Conservation (phyloP, 37 sponge, comb jelly and placozoan species). For the Mnemiopsis leidyi region DNA sequence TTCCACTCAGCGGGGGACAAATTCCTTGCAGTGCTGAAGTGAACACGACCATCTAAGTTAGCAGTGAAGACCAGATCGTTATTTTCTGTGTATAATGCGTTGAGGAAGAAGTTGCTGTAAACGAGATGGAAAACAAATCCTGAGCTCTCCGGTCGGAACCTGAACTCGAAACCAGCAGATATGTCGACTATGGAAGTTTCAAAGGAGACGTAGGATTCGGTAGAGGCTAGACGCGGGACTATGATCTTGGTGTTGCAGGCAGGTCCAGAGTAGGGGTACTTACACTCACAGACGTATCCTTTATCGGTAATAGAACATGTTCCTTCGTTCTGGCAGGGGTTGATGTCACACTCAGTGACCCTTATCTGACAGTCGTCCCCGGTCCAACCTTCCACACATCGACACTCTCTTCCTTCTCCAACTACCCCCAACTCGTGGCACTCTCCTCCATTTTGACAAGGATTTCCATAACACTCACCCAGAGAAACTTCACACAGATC, state of each 20-base stretch:
- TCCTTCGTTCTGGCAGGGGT: slow-evolving; percentile 25
- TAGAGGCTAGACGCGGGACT: not conserved
- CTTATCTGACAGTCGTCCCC: not conserved
- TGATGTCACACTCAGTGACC: not conserved
- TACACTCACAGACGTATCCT: slow-evolving; percentile 10
- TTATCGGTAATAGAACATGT: not conserved
- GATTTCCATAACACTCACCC: not conserved
- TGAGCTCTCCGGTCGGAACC: not conserved
- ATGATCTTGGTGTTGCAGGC: not conserved
- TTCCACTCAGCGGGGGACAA: not conserved
- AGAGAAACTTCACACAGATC: not conserved
- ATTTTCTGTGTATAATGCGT: not conserved
- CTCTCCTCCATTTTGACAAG: slow-evolving; percentile 38
- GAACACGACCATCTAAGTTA: not conserved
- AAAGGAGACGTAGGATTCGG: not conserved
- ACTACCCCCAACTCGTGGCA: slow-evolving; percentile 22
- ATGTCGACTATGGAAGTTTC: not conserved
- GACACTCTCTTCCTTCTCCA: not conserved
- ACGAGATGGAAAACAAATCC: not conserved
- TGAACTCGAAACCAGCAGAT: not conserved
- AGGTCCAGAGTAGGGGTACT: slow-evolving; percentile 34
- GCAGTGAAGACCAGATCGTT: not conserved
- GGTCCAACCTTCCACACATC: slow-evolving; percentile 58
- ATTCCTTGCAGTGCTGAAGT: not conserved
- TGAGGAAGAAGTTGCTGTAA: not conserved